Evolutionary conservation across 2,888 invertebrate species (phyloP), one percentile per base, ranked within the genome.

Genomic region (Xylocampa areola): DNA sequence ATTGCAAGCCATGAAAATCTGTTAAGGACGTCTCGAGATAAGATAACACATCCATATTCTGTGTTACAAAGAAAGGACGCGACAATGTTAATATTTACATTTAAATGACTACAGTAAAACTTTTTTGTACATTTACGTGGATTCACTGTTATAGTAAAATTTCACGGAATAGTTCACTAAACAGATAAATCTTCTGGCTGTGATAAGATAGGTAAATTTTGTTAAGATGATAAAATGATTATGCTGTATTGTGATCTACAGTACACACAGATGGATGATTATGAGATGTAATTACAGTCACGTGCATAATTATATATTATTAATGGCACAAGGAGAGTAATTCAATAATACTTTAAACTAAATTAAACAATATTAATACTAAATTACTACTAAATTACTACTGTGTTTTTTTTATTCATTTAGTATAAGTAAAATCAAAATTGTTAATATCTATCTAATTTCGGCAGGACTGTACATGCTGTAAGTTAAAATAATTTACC

Each of bases 211-310:
- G 10, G 19, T 43, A 53, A 21, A 67, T 41, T 47, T 32, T 54
- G 30, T 47, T 21, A 23, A 16, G 30, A 44, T 21, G 68, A 66
- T 63, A 68, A 68, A 40, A 33, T 57, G 37, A 57, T 68, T 57
- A 29, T 43, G 23, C 30, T 47, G 43, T 57, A 50, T 39, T 49
- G 14, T 57, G 68, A 57, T 47, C 50, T 43, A 16, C 17, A 19
- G 41, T 43, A 16, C 63, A 32, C 14, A 5, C 35, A 25, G 25
- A 23, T 55, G 10, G 13, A 37, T 40, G n/a, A 11, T 29, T 29
- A 48, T 30, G 45, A 45, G 44, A 54, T 41, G 1, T 14, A 11
- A 36, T 35, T 57, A 68, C 63, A 66, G 17, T 50, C 7, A 1
- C 0, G 29, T 30, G 32, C 45, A 62, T 27, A 11, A 29, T 4